These are phyloP conservation scores for Centropus bengalensis DNA, from an alignment of 2,113 vertebrate species.

Conservation along the genomic window DNA sequence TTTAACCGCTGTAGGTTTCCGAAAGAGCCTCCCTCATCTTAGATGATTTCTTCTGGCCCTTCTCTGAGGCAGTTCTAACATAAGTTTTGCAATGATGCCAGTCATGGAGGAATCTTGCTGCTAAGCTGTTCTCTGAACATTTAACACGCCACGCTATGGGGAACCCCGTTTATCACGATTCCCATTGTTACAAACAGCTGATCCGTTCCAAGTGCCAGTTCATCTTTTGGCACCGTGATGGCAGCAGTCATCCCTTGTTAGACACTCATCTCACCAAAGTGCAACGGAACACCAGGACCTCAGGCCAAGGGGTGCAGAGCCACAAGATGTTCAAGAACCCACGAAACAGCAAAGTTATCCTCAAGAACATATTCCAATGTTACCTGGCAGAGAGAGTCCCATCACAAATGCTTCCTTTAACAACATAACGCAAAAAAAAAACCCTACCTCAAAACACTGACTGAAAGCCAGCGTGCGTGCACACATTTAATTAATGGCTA, in stretches of 20 bases:
- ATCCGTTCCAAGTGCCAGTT: not conserved
- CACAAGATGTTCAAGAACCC: not conserved
- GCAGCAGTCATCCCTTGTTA: not conserved
- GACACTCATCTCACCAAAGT: not conserved
- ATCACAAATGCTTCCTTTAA: not conserved
- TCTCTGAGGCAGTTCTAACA: not conserved
- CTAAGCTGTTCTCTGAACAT: not conserved
- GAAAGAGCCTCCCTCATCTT: not conserved
- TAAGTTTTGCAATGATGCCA: not conserved
- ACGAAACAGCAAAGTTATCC: not conserved
- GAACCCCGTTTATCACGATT: not conserved
- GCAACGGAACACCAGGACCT: rapidly evolving
- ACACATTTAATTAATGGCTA: not conserved
- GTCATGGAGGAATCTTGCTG: not conserved
- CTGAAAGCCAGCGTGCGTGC: not conserved
- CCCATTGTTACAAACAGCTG: not conserved
- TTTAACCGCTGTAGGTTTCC: not conserved
- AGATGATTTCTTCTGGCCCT: not conserved
- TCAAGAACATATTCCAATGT: not conserved
- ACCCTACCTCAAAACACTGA: not conserved
- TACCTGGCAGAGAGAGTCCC: not conserved
- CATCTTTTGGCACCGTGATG: not conserved
- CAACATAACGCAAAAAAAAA: not conserved
- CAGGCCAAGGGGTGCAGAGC: not conserved
- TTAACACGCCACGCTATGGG: not conserved